A percentile compares a stretch with the other conserved stretches of the same genome.
Evolutionary conservation across 1,140 invertebrate genomes (phyloP).

Genomic region (Apolygus lucorum): DNA sequence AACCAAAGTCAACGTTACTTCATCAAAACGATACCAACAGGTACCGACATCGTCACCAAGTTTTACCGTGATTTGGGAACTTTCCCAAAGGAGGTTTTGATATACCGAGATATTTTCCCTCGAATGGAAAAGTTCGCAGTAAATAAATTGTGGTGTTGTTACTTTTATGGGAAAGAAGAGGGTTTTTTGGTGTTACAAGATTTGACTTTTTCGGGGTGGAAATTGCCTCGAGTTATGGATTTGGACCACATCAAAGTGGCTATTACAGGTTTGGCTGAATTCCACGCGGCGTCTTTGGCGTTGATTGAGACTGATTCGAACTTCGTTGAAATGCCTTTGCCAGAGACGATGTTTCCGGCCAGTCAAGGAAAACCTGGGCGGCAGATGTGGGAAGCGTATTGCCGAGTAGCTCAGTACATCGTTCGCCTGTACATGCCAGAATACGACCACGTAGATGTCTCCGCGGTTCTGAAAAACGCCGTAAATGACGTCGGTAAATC

Average conservation of each 20-base stretch:
- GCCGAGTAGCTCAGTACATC: neutral
- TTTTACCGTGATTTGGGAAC: neutral
- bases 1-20: neutral
- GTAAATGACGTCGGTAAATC: neutral
- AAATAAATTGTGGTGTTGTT: neutral
- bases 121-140: neutral
- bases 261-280: neutral
- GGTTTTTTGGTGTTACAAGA: neutral
- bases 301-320: neutral
- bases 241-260: neutral
- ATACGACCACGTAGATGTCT: neutral
- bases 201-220: neutral
- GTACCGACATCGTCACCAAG: neutral
- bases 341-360: neutral
- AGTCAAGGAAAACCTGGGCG: neutral
- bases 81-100: neutral
- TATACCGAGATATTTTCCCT: neutral
- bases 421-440: neutral
- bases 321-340: neutral
- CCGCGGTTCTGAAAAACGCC: neutral
- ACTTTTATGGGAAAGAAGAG: neutral
- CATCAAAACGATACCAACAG: neutral
- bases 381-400: neutral
- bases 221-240: neutral
- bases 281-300: neutral